These are phyloP conservation scores for Dicrurus megarhynchus DNA, from an alignment of 2,113 vertebrate species.

Conservation along the genomic window DNA sequence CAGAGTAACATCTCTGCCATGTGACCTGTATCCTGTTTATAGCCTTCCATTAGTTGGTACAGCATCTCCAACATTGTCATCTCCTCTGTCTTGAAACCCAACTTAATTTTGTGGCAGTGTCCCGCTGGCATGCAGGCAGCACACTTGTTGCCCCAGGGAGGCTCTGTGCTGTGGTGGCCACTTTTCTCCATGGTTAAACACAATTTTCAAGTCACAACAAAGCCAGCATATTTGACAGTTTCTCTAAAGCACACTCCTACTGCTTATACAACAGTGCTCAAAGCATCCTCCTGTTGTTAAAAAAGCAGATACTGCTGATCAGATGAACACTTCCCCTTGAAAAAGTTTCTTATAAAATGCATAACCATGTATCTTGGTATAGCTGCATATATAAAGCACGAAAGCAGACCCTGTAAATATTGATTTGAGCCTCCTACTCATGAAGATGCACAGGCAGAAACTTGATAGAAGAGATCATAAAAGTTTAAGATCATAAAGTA, in stretches of 20 bases:
- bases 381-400: neutral
- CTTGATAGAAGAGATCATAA: neutral
- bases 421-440: neutral
- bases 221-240: neutral
- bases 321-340: neutral
- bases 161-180: neutral
- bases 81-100: neutral
- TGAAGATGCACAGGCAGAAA: neutral
- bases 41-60: neutral
- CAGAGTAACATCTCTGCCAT: neutral
- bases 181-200: neutral
- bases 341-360: neutral
- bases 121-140: rapidly evolving
- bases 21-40: neutral
- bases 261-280: neutral
- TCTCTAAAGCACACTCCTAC: neutral
- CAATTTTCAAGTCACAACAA: neutral
- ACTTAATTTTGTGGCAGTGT: neutral
- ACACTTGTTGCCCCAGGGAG: neutral
- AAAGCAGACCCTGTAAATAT: neutral
- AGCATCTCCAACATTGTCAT: neutral
- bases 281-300: neutral
- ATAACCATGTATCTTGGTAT: neutral
- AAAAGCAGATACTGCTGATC: neutral
- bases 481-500: neutral